Evolutionary conservation across 2,113 vertebrate species (phyloP).

Genomic region (Gambusia holbrooki): DNA sequence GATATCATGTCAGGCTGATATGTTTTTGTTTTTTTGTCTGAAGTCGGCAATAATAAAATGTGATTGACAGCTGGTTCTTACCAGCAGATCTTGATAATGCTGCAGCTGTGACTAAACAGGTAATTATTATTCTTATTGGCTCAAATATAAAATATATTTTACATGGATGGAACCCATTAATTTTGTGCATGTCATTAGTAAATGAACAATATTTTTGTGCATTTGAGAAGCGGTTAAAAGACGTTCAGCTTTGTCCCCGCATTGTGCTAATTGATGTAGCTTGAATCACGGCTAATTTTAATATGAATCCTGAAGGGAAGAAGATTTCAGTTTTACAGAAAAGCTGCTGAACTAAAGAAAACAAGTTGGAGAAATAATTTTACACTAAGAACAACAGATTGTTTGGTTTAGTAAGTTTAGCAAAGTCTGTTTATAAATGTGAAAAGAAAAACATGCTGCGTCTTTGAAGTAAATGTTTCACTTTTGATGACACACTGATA

Average conservation of each 20-base stretch:
- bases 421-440: too few species aligned
- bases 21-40: conserved; percentile 12
- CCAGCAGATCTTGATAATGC: neutral
- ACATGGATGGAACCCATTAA: conserved; percentile 60
- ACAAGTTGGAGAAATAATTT: neutral
- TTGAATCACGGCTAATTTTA: conserved; percentile 20
- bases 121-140: conserved; percentile 64
- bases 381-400: too few species aligned
- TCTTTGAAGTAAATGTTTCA: too few species aligned
- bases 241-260: conserved; percentile 24
- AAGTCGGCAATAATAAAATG: conserved; percentile 20
- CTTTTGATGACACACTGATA: too few species aligned
- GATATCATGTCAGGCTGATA: conserved; percentile 53
- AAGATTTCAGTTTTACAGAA: conserved; percentile 3
- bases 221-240: conserved; percentile 49
- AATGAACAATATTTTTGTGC: conserved; percentile 49
- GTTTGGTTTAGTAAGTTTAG: too few species aligned
- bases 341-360: neutral
- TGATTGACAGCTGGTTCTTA: conserved; percentile 58
- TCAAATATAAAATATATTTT: conserved; percentile 77
- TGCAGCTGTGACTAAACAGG: conserved; percentile 43
- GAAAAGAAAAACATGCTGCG: too few species aligned
- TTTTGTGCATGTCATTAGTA: conserved; percentile 54
- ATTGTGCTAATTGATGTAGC: conserved; percentile 34
- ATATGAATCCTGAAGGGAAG: conserved; percentile 46